Base-by-base conservation (phyloP, 2,888 invertebrate species). In the Dicyrtomina minuta region DNA sequence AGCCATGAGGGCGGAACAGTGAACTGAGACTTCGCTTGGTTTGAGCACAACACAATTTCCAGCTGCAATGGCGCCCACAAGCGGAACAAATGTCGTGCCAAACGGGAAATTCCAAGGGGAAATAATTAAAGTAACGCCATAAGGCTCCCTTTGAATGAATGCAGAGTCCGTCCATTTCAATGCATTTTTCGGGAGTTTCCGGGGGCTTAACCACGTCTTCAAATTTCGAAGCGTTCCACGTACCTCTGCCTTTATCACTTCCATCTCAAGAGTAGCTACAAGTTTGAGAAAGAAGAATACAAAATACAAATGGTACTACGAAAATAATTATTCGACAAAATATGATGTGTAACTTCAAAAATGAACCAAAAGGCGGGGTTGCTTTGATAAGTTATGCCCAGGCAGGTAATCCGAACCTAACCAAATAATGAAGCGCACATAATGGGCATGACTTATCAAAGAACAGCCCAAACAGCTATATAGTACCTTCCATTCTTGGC, bases 101-200 rank as follows among this genome's bases (percentile, higher is more conserved):
- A 97, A 80, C 0, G 98, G 97, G 84, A 97, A 98, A 84, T 98
- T 98, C 58, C 97, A 98, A 0, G 97, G 92, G 0, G 95, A 93
- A 27, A 67, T 17, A 17, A 93, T 85, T 6, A 99, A 85, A 2
- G 90, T 91, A 22, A 97, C 92, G 24, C 98, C 98, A 80, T 88
- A 93, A 0, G 98, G 98, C 79, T 98, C 96, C 76, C 90, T 89
- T 53, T 81, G 79, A 53, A 33, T 8, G 33, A 3, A 33, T 3
- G 33, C 76, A 26, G 27, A 59, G 55, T 76, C 76, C 56, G 71
- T 46, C 15, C 64, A 26, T 0, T 73, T 70, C 2, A 71, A 24
- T 1, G 27, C 2, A 51, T 76, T 76, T 12, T 71, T 24, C 0
- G 74, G 73, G 2, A 76, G 51, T 15, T 70, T 66, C 0, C 70